These are phyloP conservation scores for Matsumyia berberina DNA, from an alignment of 2,888 invertebrate species.

Conservation along the genomic window DNA sequence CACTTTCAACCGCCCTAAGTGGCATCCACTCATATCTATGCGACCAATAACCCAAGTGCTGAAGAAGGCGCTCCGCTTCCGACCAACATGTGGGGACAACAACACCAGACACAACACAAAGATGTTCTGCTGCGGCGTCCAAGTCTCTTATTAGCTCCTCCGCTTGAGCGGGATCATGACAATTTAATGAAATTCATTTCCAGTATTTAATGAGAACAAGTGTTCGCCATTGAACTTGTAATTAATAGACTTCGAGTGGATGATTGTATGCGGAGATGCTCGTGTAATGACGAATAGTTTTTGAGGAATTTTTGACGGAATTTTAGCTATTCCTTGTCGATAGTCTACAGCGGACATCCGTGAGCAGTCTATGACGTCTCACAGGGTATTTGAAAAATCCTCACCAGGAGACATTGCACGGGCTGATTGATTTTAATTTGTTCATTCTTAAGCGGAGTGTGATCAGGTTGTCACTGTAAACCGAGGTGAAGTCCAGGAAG, in stretches of 20 bases:
- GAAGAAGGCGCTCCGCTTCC: conserved; percentile 21
- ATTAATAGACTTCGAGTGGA: conserved; percentile 38
- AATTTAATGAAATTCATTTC: conserved; percentile 67
- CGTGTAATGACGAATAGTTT: conserved; percentile 17
- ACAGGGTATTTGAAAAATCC: conserved; percentile 16
- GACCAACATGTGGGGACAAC: conserved; percentile 49
- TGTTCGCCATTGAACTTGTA: conserved; percentile 66
- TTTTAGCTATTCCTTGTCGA: conserved; percentile 39
- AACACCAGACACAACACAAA: neutral
- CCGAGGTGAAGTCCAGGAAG: no score
- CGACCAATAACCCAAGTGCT: conserved; percentile 36
- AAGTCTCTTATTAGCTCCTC: conserved; percentile 42
- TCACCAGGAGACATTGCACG: conserved; percentile 23
- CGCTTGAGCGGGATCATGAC: conserved; percentile 10
- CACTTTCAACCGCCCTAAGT: conserved; percentile 47
- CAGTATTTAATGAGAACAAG: conserved; percentile 68
- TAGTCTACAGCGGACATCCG: neutral
- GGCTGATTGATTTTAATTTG: no score
- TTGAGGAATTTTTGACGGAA: conserved; percentile 34
- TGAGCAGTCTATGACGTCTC: neutral
- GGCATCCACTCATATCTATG: conserved; percentile 61
- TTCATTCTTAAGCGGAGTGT: no score
- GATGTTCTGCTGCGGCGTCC: conserved; percentile 26
- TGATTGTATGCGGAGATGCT: neutral
- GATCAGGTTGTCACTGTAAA: no score